phyloP scores from a whole-genome alignment of 1,140 invertebrate species.

The Hylaeus volcanicus region DNA sequence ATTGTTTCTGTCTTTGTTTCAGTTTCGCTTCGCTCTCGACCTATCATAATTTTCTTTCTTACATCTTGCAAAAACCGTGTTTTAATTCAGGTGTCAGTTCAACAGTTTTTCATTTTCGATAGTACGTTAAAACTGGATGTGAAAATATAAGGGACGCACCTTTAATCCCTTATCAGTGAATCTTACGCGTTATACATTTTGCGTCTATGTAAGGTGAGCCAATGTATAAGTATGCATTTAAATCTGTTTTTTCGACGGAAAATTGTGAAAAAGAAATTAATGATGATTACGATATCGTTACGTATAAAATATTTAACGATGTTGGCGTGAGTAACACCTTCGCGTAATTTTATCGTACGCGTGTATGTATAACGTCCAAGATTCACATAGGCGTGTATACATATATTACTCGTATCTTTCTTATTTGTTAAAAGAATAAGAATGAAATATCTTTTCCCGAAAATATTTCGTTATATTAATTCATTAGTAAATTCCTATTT shows the following conservation, averaged over 20 bases:
- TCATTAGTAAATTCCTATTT: slow-evolving; percentile 30
- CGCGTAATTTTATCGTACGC: not conserved
- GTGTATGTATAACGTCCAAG: slow-evolving; percentile 41
- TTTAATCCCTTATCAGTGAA: slow-evolving; percentile 2
- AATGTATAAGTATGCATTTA: not conserved
- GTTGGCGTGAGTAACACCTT: slow-evolving; percentile 11
- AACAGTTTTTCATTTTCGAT: too few relatives aligned
- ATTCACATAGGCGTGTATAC: slow-evolving; percentile 19
- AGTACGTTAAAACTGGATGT: not conserved
- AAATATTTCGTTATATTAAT: slow-evolving; percentile 40
- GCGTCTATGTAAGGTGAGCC: slow-evolving; percentile 3
- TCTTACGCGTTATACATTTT: slow-evolving; percentile 25
- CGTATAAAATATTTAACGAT: not conserved
- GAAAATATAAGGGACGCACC: not conserved
- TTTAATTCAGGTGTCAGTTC: not conserved
- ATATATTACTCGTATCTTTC: slow-evolving; percentile 6
- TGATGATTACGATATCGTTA: not conserved
- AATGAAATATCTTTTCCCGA: slow-evolving; percentile 35
- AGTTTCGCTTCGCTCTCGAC: slow-evolving; percentile 49
- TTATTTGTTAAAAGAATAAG: slow-evolving; percentile 34
- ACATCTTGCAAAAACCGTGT: not conserved
- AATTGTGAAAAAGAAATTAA: too few relatives aligned
- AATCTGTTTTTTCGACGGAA: too few relatives aligned
- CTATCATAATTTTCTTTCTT: slow-evolving; percentile 28
- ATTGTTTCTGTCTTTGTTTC: slow-evolving; percentile 2